These are phyloP conservation scores for Noctua pronuba DNA, from an alignment of 2,888 invertebrate species.

Conservation along the genomic window DNA sequence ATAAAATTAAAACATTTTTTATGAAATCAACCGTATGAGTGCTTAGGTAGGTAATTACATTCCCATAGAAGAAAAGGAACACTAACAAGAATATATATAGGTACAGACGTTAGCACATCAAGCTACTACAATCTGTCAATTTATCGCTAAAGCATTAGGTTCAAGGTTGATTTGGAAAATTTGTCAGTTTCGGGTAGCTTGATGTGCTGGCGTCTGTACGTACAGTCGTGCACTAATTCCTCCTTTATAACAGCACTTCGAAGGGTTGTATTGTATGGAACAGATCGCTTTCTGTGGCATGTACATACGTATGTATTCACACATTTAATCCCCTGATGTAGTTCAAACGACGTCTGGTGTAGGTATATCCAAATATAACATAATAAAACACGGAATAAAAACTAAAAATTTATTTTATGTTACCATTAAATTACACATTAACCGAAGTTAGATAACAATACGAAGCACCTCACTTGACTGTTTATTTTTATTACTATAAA, in stretches of 20 bases:
- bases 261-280: not conserved
- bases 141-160: too few relatives aligned
- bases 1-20: not conserved
- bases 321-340: too few relatives aligned
- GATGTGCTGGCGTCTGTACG: too few relatives aligned
- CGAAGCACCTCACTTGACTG: not conserved
- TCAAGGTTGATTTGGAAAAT: too few relatives aligned
- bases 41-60: too few relatives aligned
- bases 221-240: too few relatives aligned
- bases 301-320: too few relatives aligned
- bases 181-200: too few relatives aligned
- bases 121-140: too few relatives aligned
- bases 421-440: not conserved
- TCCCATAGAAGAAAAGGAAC: not conserved
- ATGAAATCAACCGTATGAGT: not conserved
- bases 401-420: not conserved
- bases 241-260: not conserved
- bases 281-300: too few relatives aligned
- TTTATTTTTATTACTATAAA: slow-evolving; percentile 14
- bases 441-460: not conserved
- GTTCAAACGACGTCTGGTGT: not conserved
- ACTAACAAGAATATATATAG: not conserved
- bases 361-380: not conserved
- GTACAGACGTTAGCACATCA: too few relatives aligned
- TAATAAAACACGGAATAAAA: slow-evolving; percentile 7